Evolutionary conservation across 2,888 invertebrate genomes (phyloP).

Genomic region (Periphyllus acericola): DNA sequence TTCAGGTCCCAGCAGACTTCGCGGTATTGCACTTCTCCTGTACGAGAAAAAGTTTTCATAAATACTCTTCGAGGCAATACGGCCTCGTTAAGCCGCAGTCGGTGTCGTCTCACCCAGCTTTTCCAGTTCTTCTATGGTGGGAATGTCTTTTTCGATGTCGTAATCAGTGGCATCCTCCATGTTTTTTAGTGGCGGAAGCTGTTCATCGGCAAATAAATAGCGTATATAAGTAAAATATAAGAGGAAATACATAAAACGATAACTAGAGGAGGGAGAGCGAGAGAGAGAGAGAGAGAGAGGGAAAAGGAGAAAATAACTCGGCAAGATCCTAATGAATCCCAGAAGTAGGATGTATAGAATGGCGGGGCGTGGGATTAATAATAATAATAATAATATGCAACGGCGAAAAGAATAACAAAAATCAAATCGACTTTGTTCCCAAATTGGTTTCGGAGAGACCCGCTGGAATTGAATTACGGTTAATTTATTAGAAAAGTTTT

Average conservation of each 20-base stretch:
- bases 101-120: conserved; percentile 67
- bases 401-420: conserved; percentile 33
- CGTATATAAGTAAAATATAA: conserved; percentile 15
- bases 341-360: not conserved
- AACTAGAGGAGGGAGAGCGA: not conserved
- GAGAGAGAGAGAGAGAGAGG: not conserved
- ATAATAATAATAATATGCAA: not conserved
- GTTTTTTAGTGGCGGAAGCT: conserved; percentile 79
- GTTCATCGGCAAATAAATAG: conserved; percentile 62
- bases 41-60: conserved; percentile 54
- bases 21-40: conserved; percentile 78
- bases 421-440: conserved; percentile 34
- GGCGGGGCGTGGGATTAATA: conserved; percentile 1
- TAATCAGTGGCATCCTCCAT: conserved; percentile 87
- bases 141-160: conserved; percentile 76
- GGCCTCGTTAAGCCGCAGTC: too few relatives aligned
- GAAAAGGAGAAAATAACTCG: not conserved
- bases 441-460: conserved; percentile 15
- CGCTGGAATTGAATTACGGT: conserved; percentile 25
- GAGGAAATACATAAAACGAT: not conserved
- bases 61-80: not conserved
- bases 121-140: conserved; percentile 70
- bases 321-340: too few relatives aligned
- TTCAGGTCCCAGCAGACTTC: conserved; percentile 92
- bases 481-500: conserved; percentile 57